These are phyloP conservation scores for Misgurnus anguillicaudatus DNA, from an alignment of 2,113 vertebrate species.

Conservation along the genomic window DNA sequence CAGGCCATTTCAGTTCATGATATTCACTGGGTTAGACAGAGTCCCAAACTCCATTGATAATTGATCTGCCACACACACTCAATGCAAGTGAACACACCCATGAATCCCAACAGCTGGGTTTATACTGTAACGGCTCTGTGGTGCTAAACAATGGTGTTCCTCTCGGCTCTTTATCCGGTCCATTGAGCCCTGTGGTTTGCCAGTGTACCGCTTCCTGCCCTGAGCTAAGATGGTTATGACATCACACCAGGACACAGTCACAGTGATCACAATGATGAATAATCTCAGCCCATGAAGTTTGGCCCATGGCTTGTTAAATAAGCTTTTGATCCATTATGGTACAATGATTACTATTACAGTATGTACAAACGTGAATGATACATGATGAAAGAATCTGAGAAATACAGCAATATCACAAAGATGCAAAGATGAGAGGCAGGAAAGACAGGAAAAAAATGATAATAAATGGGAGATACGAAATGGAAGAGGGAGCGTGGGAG, in stretches of 20 bases:
- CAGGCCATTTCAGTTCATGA: neutral
- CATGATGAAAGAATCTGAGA: slow-evolving; percentile 49
- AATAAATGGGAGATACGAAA: slow-evolving; percentile 31
- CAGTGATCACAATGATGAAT: neutral
- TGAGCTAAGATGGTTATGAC: slow-evolving; percentile 31
- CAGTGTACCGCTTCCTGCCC: slow-evolving; percentile 44
- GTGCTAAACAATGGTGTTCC: slow-evolving; percentile 46
- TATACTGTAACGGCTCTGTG: slow-evolving; percentile 35
- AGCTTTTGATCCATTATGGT: neutral
- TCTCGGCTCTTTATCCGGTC: slow-evolving; percentile 52
- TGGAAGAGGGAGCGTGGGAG: slow-evolving; percentile 38
- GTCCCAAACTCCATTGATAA: slow-evolving; percentile 2
- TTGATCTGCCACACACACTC: slow-evolving; percentile 4
- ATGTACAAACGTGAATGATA: slow-evolving; percentile 8
- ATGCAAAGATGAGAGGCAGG: slow-evolving; percentile 37
- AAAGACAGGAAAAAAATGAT: slow-evolving; percentile 30
- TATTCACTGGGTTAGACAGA: neutral
- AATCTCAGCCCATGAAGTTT: neutral
- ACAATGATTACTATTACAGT: too few relatives aligned
- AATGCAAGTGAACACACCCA: slow-evolving; percentile 4
- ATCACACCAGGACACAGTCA: slow-evolving; percentile 11
- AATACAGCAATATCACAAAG: slow-evolving; percentile 38
- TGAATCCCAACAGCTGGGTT: slow-evolving; percentile 39
- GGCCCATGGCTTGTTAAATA: neutral
- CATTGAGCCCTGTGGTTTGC: slow-evolving; percentile 28